Base-by-base conservation (phyloP, 2,888 invertebrate species). In the Hermaeophaga mercurialis region DNA sequence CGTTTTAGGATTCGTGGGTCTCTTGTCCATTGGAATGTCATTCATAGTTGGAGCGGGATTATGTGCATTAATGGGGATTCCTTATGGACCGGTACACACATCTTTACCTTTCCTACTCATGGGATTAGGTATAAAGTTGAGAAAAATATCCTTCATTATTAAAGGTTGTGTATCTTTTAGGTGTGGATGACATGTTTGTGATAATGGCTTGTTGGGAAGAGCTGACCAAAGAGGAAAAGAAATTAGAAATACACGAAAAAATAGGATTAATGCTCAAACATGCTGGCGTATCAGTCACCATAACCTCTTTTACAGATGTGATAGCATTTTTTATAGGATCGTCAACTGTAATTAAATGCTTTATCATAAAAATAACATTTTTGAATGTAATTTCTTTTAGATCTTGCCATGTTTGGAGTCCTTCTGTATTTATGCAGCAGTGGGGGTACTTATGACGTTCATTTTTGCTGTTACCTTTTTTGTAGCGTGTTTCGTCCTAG, bases 161-260 rank as follows among this genome's bases (percentile, higher is more conserved):
- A n/a, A n/a, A n/a, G n/a, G n/a, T n/a, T n/a, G n/a, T n/a, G n/a
- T n/a, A n/a, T n/a, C n/a, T 65, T 68, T 34, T 48, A 62, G 88
- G 89, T 26, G 85, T 92, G 17, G 92, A 92, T 68, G 92, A 93
- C 71, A 90, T 91, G 84, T 91, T 93, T 76, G 90, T 93, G 0
- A 89, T 92, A 79, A 85, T 87, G 79, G 87, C 89, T 14, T 87
- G 88, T 71, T 90, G 88, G 88, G 84, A 86, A 59, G 85, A 88
- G 70, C 73, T 86, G 9, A 77, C 84, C 7, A 75, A 79, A 33
- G 78, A 82, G 44, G 80, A 82, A 61, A 78, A 80, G 64, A 76
- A 79, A 52, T 79, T 82, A 64, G 80, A 83, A 62, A 70, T 88
- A 22, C 81, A 84, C n/a, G 82, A 86, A 66, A 83, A 83, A 75